phyloP scores from a whole-genome alignment of 2,113 vertebrate species.

The Phyllostomus hastatus region DNA sequence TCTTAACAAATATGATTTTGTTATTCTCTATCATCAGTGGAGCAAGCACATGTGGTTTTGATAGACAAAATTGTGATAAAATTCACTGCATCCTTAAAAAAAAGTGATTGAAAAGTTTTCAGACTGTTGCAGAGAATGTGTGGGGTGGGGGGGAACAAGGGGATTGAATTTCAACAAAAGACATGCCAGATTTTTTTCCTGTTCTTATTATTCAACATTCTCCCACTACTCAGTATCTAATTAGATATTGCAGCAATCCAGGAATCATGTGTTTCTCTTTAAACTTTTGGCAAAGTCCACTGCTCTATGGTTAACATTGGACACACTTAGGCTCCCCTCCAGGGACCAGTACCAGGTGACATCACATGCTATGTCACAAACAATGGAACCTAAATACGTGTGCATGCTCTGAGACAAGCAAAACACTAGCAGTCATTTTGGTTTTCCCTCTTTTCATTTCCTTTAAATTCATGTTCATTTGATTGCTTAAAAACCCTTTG shows the following conservation, averaged over 20 bases:
- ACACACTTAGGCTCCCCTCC: slow-evolving; percentile 56
- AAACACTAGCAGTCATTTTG: slow-evolving; percentile 22
- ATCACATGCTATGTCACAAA: slow-evolving; percentile 75
- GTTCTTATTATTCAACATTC: slow-evolving; percentile 76
- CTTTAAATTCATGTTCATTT: neutral
- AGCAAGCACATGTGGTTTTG: slow-evolving; percentile 84
- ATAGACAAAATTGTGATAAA: slow-evolving; percentile 86
- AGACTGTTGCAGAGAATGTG: slow-evolving; percentile 78
- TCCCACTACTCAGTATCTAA: slow-evolving; percentile 74
- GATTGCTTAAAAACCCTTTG: neutral
- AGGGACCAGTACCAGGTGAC: slow-evolving; percentile 65
- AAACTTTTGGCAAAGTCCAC: slow-evolving; percentile 76
- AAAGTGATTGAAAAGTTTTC: slow-evolving; percentile 86
- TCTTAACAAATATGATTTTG: slow-evolving; percentile 86
- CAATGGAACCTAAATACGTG: slow-evolving; percentile 44
- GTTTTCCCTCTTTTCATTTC: neutral
- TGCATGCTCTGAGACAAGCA: neutral
- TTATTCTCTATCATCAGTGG: slow-evolving; percentile 82
- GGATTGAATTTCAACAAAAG: slow-evolving; percentile 83
- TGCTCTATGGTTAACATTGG: slow-evolving; percentile 67
- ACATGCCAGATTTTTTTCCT: slow-evolving; percentile 78
- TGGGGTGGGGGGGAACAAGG: slow-evolving; percentile 2
- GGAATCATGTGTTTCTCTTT: slow-evolving; percentile 81
- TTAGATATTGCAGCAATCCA: slow-evolving; percentile 75
- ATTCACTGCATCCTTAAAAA: slow-evolving; percentile 84